These are phyloP conservation scores for Pseudomyrmex gracilis DNA, from an alignment of 1,140 invertebrate genomes.

Conservation along the genomic window DNA sequence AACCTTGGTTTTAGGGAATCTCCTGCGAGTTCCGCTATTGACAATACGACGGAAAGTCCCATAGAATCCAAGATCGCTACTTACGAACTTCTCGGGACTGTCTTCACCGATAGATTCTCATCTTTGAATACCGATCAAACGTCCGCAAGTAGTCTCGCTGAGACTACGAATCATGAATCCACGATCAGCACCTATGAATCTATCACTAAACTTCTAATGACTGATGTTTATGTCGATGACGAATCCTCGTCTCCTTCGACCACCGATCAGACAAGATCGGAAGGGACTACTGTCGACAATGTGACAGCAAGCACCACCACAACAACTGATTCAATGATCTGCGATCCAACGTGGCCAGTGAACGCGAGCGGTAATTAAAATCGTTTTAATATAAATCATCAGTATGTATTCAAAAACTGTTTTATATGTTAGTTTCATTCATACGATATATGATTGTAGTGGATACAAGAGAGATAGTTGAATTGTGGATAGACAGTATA, in stretches of 20 bases:
- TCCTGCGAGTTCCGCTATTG: not conserved
- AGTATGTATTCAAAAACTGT: not conserved
- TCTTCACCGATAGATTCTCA: no score
- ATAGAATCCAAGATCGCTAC: no score
- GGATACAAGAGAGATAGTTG: slow-evolving; percentile 20
- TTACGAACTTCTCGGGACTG: no score
- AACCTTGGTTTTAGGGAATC: slow-evolving; percentile 44
- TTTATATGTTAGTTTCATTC: no score
- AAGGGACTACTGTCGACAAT: not conserved
- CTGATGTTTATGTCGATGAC: not conserved
- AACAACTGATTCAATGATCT: not conserved
- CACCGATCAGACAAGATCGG: not conserved
- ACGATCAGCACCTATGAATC: not conserved
- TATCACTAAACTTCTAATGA: not conserved
- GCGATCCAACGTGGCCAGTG: slow-evolving; percentile 20
- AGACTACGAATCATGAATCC: not conserved
- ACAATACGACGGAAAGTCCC: not conserved
- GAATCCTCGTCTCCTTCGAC: not conserved
- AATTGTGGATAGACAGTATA: not conserved
- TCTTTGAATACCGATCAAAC: no score
- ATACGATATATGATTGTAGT: not conserved
- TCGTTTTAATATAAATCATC: not conserved
- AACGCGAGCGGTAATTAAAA: slow-evolving; percentile 44
- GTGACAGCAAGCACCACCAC: not conserved
- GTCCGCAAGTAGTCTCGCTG: no score